Percentiles rank a stretch among this genome's conserved stretches.
Conservation (phyloP, 2,888 invertebrate genomes). For the Drosophila longiperda region DNA sequence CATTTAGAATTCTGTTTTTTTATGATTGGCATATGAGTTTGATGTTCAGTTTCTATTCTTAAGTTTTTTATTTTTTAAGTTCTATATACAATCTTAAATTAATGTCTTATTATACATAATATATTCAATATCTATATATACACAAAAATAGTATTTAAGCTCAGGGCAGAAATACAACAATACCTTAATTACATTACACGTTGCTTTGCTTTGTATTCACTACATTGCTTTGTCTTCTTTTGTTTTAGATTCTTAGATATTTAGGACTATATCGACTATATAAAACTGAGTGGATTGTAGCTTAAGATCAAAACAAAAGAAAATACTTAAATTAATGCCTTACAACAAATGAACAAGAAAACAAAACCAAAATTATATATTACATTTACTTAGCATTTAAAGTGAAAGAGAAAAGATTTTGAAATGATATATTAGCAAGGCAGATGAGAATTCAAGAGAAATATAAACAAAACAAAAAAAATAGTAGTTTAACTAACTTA, state of each 20-base stretch:
- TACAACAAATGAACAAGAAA: conserved; percentile 51
- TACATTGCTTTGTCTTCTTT: conserved; percentile 38
- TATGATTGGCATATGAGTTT: conserved; percentile 52
- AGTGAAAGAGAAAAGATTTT: conserved; percentile 38
- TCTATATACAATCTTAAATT: conserved; percentile 42
- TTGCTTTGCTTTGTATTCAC: conserved; percentile 57
- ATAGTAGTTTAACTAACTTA: conserved; percentile 75
- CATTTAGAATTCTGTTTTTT: conserved; percentile 24
- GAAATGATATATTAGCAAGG: conserved; percentile 18
- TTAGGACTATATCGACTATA: conserved; percentile 15
- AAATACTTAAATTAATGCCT: conserved; percentile 71
- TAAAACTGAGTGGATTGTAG: conserved; percentile 25
- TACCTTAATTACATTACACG: conserved; percentile 14
- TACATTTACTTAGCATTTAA: conserved; percentile 67
- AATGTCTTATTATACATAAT: conserved; percentile 57
- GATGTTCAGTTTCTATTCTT: conserved; percentile 25
- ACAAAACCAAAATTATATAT: conserved; percentile 20
- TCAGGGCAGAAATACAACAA: conserved; percentile 29
- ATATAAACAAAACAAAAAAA: conserved; percentile 25
- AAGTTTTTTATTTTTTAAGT: conserved; percentile 26
- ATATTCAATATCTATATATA: conserved; percentile 53
- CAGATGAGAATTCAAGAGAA: conserved; percentile 10
- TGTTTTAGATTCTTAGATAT: not conserved
- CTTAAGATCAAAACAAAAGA: conserved; percentile 39
- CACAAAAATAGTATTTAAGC: conserved; percentile 59